These are phyloP conservation scores for Notodonta dromedarius DNA, from an alignment of 2,888 invertebrate species.

Conservation along the genomic window DNA sequence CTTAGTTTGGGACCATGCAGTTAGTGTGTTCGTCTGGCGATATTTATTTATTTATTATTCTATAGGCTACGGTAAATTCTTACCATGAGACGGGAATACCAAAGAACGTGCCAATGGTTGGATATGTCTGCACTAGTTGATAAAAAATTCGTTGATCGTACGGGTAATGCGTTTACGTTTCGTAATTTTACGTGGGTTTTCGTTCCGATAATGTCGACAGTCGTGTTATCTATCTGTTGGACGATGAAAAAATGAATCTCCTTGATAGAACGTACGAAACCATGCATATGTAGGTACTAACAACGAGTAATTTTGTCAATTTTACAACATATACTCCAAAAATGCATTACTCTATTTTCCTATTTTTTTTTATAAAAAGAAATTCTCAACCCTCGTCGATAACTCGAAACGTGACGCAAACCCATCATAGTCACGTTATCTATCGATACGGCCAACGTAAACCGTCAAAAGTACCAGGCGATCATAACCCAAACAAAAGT, in stretches of 20 bases:
- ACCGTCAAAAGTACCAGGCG: conserved; percentile 80
- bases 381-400: conserved; percentile 21
- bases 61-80: too few species aligned
- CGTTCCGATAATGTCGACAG: conserved; percentile 10
- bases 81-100: too few species aligned
- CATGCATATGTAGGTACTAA: too few species aligned
- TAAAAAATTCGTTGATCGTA: conserved; percentile 61
- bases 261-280: background rate
- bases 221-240: conserved; percentile 1
- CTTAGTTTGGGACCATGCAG: too few species aligned
- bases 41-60: too few species aligned
- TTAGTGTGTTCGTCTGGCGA: too few species aligned
- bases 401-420: conserved; percentile 50
- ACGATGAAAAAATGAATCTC: background rate
- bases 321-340: too few species aligned
- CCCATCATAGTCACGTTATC: conserved; percentile 59
- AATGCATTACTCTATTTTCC: too few species aligned
- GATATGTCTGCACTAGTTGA: conserved; percentile 35
- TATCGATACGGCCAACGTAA: conserved; percentile 80
- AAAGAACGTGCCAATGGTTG: conserved; percentile 3
- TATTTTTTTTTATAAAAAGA: too few species aligned
- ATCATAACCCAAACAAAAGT: conserved; percentile 70
- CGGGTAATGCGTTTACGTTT: conserved; percentile 51
- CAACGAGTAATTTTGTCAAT: too few species aligned
- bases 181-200: conserved; percentile 49